Percentiles rank a stretch among this genome's conserved stretches.
Conservation (phyloP, 2,797 vertebrate genomes). For the Graptemys geographica region DNA sequence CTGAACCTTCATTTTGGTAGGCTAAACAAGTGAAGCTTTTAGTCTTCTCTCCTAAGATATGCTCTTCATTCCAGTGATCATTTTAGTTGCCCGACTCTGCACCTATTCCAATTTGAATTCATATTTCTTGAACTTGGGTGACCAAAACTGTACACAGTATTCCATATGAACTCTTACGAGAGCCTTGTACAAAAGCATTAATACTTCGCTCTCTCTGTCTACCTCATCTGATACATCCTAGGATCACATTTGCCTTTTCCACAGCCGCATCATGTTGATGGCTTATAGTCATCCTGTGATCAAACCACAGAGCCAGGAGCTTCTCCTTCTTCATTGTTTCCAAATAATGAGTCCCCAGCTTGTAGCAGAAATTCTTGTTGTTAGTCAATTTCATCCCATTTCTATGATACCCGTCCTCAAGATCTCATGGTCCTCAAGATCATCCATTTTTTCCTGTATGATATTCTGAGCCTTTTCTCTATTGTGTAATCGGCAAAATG, state of each 20-base stretch:
- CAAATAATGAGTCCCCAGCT: background rate
- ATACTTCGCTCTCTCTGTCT: background rate
- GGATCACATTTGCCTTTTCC: background rate
- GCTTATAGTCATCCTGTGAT: background rate
- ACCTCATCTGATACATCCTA: background rate
- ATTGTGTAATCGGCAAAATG: background rate
- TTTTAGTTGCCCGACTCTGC: too few species aligned
- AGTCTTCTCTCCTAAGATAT: too few species aligned
- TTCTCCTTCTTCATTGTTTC: background rate
- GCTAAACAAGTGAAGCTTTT: too few species aligned
- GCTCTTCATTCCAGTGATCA: too few species aligned
- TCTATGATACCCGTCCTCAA: background rate
- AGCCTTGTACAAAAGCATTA: background rate
- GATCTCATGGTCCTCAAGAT: too few species aligned
- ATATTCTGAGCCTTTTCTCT: background rate
- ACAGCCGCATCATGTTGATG: background rate
- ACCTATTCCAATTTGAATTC: too few species aligned
- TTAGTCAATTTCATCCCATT: background rate
- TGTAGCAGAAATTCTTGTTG: background rate
- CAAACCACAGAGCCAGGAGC: background rate
- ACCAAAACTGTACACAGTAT: too few species aligned
- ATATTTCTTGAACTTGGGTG: too few species aligned
- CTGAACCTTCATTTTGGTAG: too few species aligned
- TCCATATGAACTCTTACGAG: background rate
- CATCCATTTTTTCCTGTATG: background rate